A percentile compares a stretch with the other conserved stretches of the same genome.
Conservation (phyloP, 2,113 vertebrate species). For the Haemorhous mexicanus region DNA sequence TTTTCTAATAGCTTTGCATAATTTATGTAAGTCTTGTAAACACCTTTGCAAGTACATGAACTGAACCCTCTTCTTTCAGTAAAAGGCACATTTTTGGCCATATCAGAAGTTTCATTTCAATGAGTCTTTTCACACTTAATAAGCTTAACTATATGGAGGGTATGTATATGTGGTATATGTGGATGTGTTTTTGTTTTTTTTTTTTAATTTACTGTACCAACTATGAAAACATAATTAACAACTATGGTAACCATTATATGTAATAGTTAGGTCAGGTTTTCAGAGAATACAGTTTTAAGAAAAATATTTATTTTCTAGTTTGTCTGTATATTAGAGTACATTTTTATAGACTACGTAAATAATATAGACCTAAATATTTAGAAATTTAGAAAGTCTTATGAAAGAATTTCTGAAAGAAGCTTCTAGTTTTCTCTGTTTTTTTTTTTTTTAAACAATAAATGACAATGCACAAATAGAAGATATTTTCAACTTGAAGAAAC, state of each 20-base stretch:
- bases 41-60: neutral
- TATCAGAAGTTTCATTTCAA: neutral
- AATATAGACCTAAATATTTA: neutral
- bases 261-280: neutral
- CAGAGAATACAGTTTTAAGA: neutral
- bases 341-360: neutral
- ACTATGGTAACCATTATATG: neutral
- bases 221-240: neutral
- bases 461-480: neutral
- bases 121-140: neutral
- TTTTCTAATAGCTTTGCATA: slow-evolving; percentile 45
- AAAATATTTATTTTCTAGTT: neutral
- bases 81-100: neutral
- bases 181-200: neutral
- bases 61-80: neutral
- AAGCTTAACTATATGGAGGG: neutral
- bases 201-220: neutral
- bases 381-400: neutral
- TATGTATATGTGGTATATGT: neutral
- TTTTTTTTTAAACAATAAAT: neutral
- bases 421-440: neutral
- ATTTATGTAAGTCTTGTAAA: slow-evolving; percentile 45
- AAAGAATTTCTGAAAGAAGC: neutral
- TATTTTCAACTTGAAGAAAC: neutral
- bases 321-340: neutral